Evolutionary conservation across 2,797 vertebrate species (phyloP).

Genomic region (Amazonetta brasiliensis): DNA sequence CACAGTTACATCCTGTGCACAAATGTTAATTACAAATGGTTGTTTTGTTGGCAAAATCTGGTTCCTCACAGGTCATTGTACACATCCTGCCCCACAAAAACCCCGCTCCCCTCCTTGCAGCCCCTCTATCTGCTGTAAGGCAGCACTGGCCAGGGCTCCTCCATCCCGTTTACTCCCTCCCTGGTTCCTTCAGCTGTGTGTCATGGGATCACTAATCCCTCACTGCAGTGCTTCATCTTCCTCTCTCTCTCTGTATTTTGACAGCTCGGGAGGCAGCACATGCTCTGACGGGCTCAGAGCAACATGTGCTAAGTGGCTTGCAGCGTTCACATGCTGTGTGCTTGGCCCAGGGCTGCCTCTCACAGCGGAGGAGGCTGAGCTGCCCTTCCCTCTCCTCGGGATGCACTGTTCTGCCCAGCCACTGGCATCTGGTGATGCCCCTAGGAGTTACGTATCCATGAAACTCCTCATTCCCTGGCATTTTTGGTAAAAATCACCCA

Average conservation of each 20-base stretch:
- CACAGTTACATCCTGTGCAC: fast-evolving
- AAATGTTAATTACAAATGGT: background rate
- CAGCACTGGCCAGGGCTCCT: background rate
- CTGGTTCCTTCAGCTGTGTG: background rate
- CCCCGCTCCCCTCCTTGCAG: background rate
- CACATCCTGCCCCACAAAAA: background rate
- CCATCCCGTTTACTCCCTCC: background rate
- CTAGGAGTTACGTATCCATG: background rate
- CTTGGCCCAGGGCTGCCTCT: fast-evolving
- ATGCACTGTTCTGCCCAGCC: background rate
- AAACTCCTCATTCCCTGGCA: background rate
- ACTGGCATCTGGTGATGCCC: background rate
- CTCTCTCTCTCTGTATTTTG: background rate
- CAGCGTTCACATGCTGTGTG: background rate
- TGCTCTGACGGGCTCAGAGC: background rate
- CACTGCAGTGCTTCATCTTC: background rate
- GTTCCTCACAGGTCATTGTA: background rate
- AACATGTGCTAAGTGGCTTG: fast-evolving
- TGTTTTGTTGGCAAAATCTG: background rate
- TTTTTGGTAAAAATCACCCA: background rate
- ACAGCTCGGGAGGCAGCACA: slow-evolving; percentile 10
- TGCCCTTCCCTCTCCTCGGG: background rate
- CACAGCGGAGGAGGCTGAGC: background rate
- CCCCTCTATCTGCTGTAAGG: fast-evolving
- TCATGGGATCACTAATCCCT: background rate